phyloP scores from a whole-genome alignment of 2,797 vertebrate genomes.

The Trachops cirrhosus region DNA sequence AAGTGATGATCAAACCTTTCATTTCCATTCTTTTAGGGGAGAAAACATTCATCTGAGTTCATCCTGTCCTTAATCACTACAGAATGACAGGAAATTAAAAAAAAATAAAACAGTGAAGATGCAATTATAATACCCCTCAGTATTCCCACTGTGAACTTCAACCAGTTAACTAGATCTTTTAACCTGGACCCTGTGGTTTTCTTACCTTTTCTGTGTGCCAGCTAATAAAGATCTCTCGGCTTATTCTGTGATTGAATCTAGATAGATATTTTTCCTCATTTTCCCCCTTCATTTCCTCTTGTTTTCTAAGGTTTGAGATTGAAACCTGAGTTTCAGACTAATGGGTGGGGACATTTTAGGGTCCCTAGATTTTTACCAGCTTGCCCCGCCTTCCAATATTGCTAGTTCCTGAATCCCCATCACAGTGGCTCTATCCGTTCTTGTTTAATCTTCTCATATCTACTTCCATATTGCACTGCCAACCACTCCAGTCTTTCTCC shows the following conservation, averaged over 20 bases:
- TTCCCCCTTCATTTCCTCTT: neutral
- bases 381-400: neutral
- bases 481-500: neutral
- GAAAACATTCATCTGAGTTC: neutral
- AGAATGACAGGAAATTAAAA: neutral
- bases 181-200: neutral
- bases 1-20: neutral
- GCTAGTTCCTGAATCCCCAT: neutral
- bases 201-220: neutral
- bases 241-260: neutral
- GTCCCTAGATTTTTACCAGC: neutral
- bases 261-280: neutral
- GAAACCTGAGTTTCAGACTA: neutral
- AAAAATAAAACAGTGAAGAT: neutral
- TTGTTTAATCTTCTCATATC: neutral
- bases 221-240: neutral
- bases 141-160: neutral
- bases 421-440: neutral
- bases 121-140: neutral
- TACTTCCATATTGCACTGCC: neutral
- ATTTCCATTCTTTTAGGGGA: neutral
- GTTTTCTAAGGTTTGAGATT: neutral
- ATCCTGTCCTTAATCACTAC: slow-evolving; percentile 3
- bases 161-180: neutral
- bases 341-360: neutral